Conservation (phyloP, 2,113 vertebrate genomes). For the Lucifuga dentata region DNA sequence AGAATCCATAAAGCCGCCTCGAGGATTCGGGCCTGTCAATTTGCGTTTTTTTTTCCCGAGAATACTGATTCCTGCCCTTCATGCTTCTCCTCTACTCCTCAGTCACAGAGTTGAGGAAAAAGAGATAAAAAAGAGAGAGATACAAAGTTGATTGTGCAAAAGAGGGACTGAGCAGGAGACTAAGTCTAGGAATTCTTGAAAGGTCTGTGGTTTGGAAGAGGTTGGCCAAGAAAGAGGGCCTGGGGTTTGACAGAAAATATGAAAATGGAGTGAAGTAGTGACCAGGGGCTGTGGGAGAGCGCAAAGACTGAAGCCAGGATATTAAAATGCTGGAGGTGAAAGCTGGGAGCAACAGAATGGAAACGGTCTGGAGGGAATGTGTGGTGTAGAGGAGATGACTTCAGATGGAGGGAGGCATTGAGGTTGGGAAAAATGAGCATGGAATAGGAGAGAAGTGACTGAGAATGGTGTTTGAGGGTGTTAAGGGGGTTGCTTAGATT, state of each 20-base stretch:
- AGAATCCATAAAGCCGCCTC: slow-evolving; percentile 72
- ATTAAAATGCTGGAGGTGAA: slow-evolving; percentile 40
- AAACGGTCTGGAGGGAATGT: slow-evolving; percentile 22
- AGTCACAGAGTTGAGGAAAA: slow-evolving; percentile 15
- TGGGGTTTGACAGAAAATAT: slow-evolving; percentile 39
- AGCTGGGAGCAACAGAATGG: slow-evolving; percentile 34
- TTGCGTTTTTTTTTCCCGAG: slow-evolving; percentile 40
- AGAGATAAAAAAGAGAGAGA: slow-evolving; percentile 6
- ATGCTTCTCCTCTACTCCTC: slow-evolving; percentile 43
- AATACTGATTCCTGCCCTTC: slow-evolving; percentile 67
- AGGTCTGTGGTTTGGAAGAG: slow-evolving; percentile 12
- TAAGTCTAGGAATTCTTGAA: slow-evolving; percentile 8
- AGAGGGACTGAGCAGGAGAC: slow-evolving; percentile 10
- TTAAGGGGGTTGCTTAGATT: slow-evolving; percentile 13
- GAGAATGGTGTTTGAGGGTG: slow-evolving; percentile 3
- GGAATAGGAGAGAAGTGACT: background rate
- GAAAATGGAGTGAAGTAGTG: slow-evolving; percentile 29
- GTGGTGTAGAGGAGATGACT: background rate
- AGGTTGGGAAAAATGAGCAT: slow-evolving; percentile 8
- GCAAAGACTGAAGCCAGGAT: slow-evolving; percentile 17
- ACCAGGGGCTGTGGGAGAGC: slow-evolving; percentile 1
- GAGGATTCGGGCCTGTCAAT: slow-evolving; percentile 61
- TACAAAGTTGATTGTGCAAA: slow-evolving; percentile 23
- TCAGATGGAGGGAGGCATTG: background rate
- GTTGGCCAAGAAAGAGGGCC: slow-evolving; percentile 10